These are phyloP conservation scores for Eueides isabella DNA, from an alignment of 1,140 invertebrate species.

Conservation along the genomic window DNA sequence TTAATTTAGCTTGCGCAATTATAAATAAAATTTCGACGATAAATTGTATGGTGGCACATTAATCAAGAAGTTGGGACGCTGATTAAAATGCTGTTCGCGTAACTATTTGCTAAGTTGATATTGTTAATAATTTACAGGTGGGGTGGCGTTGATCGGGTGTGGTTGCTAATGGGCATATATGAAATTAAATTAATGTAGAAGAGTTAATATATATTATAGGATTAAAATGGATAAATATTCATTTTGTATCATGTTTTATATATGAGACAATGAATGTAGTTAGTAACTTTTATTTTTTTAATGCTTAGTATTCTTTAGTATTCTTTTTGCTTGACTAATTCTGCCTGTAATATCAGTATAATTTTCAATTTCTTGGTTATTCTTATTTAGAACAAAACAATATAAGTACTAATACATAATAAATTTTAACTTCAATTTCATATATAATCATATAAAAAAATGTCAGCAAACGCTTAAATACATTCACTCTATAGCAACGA, in stretches of 20 bases:
- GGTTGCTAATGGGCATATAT: constrained; percentile 38
- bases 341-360: no score
- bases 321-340: no score
- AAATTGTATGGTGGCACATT: constrained; percentile 78
- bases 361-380: no score
- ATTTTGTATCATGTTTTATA: not conserved
- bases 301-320: no score
- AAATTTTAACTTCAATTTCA: not conserved
- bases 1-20: constrained; percentile 79
- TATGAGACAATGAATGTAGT: no score
- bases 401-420: no score
- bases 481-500: not conserved
- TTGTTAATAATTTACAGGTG: constrained; percentile 77
- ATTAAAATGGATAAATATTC: not conserved
- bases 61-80: constrained; percentile 84
- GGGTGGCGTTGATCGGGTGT: constrained; percentile 60
- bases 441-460: not conserved
- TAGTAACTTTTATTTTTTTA: no score
- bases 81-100: constrained; percentile 82
- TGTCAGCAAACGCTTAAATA: not conserved
- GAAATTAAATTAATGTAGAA: constrained; percentile 7
- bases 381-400: no score
- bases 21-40: constrained; percentile 82
- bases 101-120: constrained; percentile 80
- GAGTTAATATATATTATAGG: not conserved